Conservation (phyloP, 2,113 vertebrate genomes). For the Chaenogobius annularis region DNA sequence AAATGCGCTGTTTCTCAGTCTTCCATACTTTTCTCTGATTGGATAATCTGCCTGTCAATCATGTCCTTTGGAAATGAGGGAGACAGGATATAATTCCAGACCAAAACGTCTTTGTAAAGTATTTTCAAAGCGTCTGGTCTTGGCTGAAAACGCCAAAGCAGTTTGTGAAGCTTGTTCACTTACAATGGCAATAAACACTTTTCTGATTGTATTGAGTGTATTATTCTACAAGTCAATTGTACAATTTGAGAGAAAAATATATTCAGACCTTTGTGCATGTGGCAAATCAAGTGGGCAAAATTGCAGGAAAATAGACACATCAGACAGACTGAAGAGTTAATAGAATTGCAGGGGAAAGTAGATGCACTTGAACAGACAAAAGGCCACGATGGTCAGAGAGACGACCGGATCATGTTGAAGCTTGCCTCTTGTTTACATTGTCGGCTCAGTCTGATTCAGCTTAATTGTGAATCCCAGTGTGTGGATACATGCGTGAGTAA, state of each 20-base stretch:
- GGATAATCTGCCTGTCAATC: too few relatives aligned
- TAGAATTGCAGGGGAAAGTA: too few relatives aligned
- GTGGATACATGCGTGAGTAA: conserved; percentile 40
- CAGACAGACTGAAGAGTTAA: not conserved
- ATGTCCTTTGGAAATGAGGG: too few relatives aligned
- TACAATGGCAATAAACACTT: too few relatives aligned
- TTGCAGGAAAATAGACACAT: not conserved
- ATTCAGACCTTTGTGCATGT: not conserved
- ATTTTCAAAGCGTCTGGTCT: too few relatives aligned
- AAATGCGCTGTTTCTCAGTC: too few relatives aligned
- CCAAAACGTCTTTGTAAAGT: too few relatives aligned
- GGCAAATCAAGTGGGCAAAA: not conserved
- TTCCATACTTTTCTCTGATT: too few relatives aligned
- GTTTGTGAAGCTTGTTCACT: not conserved
- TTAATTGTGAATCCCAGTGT: conserved; percentile 71
- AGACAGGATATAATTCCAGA: too few relatives aligned
- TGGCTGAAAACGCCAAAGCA: too few relatives aligned
- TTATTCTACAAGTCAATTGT: too few relatives aligned
- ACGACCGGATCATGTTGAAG: conserved; percentile 58
- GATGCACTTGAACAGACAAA: not conserved
- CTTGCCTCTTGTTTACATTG: conserved; percentile 56
- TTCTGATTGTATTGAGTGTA: too few relatives aligned
- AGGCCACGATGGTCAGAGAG: conserved; percentile 29
- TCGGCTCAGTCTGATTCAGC: conserved; percentile 69
- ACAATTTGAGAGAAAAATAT: not conserved